Evolutionary conservation across 2,888 invertebrate genomes (phyloP).

Genomic region (Clistopyga incitator): DNA sequence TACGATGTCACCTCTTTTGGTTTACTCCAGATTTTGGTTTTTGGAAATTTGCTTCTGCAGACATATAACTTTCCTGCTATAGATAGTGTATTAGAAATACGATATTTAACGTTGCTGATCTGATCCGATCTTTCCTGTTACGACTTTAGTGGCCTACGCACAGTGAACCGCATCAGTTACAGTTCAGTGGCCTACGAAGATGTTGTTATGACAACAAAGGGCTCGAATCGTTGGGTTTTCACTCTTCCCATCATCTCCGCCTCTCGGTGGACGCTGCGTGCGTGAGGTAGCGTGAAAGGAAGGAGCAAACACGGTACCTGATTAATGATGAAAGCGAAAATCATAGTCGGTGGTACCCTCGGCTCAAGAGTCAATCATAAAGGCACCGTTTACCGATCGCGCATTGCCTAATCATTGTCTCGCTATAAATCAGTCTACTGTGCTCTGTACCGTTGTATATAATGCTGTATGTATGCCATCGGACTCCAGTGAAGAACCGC

Average conservation of each 20-base stretch:
- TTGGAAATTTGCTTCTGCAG: too few relatives aligned
- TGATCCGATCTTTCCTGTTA: not conserved
- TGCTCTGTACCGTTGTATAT: constrained; percentile 39
- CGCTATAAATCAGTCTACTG: constrained; percentile 81
- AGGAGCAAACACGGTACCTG: constrained; percentile 72
- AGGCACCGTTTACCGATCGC: constrained; percentile 81
- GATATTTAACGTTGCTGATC: too few relatives aligned
- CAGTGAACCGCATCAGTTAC: constrained; percentile 60
- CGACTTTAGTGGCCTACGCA: not conserved
- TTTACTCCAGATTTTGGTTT: too few relatives aligned
- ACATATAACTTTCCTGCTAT: too few relatives aligned
- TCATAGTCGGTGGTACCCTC: constrained; percentile 75
- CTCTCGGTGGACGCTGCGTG: constrained; percentile 40
- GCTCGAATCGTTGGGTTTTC: constrained; percentile 63
- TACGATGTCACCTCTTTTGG: too few relatives aligned
- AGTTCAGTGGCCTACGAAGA: constrained; percentile 67
- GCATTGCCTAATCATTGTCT: constrained; percentile 82
- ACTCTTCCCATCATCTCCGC: constrained; percentile 46
- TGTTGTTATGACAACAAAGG: constrained; percentile 71
- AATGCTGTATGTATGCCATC: constrained; percentile 17
- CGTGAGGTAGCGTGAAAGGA: constrained; percentile 73
- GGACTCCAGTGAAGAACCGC: constrained; percentile 25
- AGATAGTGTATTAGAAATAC: too few relatives aligned
- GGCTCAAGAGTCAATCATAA: constrained; percentile 78
- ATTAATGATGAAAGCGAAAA: constrained; percentile 79